phyloP scores from a whole-genome alignment of 2,113 vertebrate species.

The Peucedramus taeniatus region DNA sequence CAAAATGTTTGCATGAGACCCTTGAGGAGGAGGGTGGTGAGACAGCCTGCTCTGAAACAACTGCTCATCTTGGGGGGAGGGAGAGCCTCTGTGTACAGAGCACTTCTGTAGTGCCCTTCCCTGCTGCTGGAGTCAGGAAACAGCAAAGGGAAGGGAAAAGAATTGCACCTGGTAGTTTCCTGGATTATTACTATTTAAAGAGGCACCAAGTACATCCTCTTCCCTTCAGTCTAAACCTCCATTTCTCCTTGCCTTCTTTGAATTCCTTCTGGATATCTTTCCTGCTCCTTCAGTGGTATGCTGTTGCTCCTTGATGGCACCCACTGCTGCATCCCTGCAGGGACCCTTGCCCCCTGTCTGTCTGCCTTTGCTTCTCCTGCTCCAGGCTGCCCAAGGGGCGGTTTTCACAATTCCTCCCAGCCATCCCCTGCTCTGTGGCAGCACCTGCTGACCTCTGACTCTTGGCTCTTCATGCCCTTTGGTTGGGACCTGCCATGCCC shows the following conservation, averaged over 20 bases:
- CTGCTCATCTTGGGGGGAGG: rapidly evolving
- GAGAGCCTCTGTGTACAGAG: neutral
- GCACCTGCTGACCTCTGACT: neutral
- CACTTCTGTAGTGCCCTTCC: neutral
- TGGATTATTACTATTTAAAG: constrained; percentile 32
- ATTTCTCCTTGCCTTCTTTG: neutral
- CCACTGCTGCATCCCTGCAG: neutral
- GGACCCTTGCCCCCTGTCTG: neutral
- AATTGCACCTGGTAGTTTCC: constrained; percentile 4
- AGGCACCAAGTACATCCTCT: constrained; percentile 1
- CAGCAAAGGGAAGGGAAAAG: neutral
- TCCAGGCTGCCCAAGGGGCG: neutral
- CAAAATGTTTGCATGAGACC: neutral
- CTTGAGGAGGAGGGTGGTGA: neutral
- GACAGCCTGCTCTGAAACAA: neutral
- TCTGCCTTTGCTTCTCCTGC: neutral
- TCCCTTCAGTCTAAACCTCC: neutral
- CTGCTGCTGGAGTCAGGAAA: neutral
- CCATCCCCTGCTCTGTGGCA: neutral
- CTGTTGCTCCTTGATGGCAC: neutral
- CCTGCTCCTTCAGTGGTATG: neutral
- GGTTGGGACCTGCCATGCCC: rapidly evolving
- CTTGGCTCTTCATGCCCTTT: rapidly evolving
- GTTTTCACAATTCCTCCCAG: neutral
- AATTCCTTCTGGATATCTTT: neutral